Percentiles rank a stretch among this genome's conserved stretches.
Conservation (phyloP, 2,113 vertebrate genomes). For the Hassar affinis region DNA sequence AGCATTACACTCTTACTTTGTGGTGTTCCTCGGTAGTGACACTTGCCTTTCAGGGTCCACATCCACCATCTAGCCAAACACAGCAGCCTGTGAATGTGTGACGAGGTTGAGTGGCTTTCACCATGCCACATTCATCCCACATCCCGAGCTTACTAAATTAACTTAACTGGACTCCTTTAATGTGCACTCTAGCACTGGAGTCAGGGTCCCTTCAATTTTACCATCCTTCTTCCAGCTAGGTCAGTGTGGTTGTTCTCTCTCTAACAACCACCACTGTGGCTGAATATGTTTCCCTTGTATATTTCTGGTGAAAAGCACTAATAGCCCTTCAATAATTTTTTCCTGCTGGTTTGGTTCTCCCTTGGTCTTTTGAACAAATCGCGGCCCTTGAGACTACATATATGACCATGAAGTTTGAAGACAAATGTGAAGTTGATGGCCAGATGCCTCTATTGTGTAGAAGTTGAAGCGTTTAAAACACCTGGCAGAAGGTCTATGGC, state of each 20-base stretch:
- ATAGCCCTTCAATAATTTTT: too few species aligned
- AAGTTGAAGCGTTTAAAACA: background rate
- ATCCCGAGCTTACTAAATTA: background rate
- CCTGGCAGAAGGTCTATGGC: background rate
- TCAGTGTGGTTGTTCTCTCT: background rate
- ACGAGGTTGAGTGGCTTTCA: background rate
- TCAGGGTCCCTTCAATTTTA: background rate
- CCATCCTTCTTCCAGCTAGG: background rate
- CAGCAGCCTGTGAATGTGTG: background rate
- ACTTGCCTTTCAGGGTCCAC: background rate
- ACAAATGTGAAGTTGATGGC: background rate
- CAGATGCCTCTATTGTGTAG: background rate
- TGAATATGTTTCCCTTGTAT: background rate
- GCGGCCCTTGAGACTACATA: background rate
- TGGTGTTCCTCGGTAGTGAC: background rate
- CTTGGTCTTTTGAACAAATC: background rate
- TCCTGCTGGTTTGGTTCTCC: background rate
- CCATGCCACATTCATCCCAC: background rate
- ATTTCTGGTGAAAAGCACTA: too few species aligned
- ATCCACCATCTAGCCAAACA: background rate
- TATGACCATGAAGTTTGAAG: background rate
- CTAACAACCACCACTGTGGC: background rate
- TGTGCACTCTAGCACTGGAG: background rate
- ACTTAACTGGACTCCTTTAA: background rate
- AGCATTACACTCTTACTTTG: background rate